These are phyloP conservation scores for Tachina lurida DNA, from an alignment of 2,888 invertebrate species.

Conservation along the genomic window DNA sequence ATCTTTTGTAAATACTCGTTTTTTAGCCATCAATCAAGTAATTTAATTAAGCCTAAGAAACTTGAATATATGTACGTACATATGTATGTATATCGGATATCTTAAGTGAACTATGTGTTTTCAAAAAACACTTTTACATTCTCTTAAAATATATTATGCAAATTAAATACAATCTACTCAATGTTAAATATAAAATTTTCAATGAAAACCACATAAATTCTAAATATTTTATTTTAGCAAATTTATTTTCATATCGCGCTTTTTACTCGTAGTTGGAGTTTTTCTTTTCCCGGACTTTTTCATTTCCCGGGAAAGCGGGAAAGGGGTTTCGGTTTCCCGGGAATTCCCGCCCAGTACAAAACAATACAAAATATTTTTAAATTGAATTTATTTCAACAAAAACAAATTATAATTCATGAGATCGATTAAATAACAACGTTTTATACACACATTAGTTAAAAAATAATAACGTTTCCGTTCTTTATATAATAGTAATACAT, in stretches of 20 bases:
- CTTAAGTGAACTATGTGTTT: background rate
- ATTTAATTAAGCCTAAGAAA: background rate
- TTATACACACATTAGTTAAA: no score
- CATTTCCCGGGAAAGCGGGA: no score
- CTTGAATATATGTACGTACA: no score
- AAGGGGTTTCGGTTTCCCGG: no score
- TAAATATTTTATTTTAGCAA: slow-evolving; percentile 19
- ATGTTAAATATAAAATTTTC: slow-evolving; percentile 48
- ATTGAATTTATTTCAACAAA: no score
- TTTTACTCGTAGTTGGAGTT: background rate
- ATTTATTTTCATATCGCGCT: slow-evolving; percentile 12
- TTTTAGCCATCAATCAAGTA: background rate
- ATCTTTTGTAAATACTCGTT: background rate
- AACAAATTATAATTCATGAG: no score
- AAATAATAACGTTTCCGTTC: no score
- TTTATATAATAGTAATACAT: no score
- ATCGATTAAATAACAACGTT: no score
- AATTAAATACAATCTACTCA: slow-evolving; percentile 33
- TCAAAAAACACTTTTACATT: background rate
- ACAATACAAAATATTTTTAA: no score
- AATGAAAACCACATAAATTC: slow-evolving; percentile 60
- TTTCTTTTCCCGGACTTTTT: no score
- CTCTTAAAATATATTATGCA: background rate
- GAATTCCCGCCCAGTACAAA: no score
- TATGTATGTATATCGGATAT: background rate